Percentiles rank a stretch among this genome's conserved stretches.
These are phyloP conservation scores for Oegoconia quadripuncta DNA, from an alignment of 2,888 invertebrate genomes.

Conservation along the genomic window DNA sequence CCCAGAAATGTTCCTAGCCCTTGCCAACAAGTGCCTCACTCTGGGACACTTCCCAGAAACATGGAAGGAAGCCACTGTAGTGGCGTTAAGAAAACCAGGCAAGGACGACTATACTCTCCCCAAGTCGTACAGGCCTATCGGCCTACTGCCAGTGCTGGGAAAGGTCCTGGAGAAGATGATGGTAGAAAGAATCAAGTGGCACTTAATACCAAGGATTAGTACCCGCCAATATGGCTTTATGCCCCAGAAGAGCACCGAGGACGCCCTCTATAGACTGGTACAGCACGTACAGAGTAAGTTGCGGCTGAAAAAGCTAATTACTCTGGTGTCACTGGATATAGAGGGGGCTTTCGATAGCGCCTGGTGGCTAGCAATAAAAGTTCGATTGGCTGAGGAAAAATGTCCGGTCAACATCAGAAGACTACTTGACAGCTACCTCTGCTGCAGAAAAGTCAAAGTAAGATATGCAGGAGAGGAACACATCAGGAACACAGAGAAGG, in stretches of 20 bases:
- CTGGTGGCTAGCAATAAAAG: not conserved
- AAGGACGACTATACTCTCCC: too few species aligned
- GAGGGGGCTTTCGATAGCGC: constrained; percentile 7
- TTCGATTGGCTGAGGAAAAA: not conserved
- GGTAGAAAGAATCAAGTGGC: constrained; percentile 2
- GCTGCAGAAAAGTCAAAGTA: constrained; percentile 5
- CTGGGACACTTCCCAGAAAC: constrained; percentile 2
- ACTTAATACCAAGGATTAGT: constrained; percentile 6
- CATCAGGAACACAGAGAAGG: constrained; percentile 5
- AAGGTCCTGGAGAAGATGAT: not conserved
- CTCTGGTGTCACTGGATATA: constrained; percentile 2
- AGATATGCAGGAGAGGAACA: constrained; percentile 11
- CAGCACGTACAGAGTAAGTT: not conserved
- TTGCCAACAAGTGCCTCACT: constrained; percentile 9
- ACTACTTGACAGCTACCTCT: not conserved
- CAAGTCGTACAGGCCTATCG: too few species aligned
- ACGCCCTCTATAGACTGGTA: constrained; percentile 1
- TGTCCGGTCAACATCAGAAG: not conserved
- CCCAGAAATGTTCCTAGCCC: constrained; percentile 2
- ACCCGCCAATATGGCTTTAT: too few species aligned
- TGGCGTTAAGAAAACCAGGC: too few species aligned
- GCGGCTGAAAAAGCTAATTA: not conserved
- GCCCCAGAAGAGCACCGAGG: constrained; percentile 11
- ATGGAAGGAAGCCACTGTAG: too few species aligned
- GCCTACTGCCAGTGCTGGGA: not conserved